Conservation (phyloP, 2,888 invertebrate genomes). For the Parapristionchus giblindavisi region DNA sequence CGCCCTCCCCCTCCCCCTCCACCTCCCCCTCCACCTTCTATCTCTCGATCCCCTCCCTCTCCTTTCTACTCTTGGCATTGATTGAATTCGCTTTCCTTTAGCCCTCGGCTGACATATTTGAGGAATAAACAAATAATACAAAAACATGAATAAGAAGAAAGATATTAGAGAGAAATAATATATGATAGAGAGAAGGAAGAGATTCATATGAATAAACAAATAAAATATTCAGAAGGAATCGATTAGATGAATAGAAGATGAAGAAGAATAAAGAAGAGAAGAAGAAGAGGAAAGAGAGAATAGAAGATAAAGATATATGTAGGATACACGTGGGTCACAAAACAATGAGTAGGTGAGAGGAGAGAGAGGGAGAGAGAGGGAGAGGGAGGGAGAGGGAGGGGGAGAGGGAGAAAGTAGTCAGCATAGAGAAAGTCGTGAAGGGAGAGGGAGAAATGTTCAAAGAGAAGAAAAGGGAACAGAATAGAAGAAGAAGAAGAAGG, state of each 20-base stretch:
- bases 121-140: too few relatives aligned
- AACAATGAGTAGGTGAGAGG: not conserved
- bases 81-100: not conserved
- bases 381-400: not conserved
- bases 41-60: too few relatives aligned
- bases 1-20: not conserved
- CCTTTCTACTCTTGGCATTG: too few relatives aligned
- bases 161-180: constrained; percentile 4
- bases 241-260: too few relatives aligned
- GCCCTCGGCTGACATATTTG: too few relatives aligned
- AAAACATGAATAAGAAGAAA: too few relatives aligned
- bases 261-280: not conserved
- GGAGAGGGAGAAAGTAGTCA: not conserved
- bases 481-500: constrained; percentile 7
- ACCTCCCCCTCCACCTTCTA: not conserved
- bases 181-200: not conserved
- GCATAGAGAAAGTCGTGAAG: not conserved
- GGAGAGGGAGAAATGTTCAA: too few relatives aligned
- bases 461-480: constrained; percentile 20
- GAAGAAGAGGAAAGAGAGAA: not conserved
- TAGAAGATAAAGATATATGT: not conserved
- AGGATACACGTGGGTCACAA: not conserved
- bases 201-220: too few relatives aligned
- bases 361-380: not conserved
- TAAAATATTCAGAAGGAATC: too few relatives aligned